Evolutionary conservation across 2,888 invertebrate species (phyloP).

Genomic region (Lycophotia porphyrea): DNA sequence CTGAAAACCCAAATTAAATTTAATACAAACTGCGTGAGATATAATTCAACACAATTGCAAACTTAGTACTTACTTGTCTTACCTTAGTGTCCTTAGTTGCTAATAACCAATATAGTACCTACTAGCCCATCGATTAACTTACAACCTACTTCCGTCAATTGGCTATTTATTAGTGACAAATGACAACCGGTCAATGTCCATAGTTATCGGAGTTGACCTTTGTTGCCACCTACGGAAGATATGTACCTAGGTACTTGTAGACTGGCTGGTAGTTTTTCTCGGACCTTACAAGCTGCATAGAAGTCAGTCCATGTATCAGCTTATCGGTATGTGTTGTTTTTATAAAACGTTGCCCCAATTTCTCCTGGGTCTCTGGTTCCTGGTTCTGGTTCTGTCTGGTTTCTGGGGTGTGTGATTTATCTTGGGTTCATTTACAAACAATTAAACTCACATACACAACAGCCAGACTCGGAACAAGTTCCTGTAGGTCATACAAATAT

Average conservation of each 20-base stretch:
- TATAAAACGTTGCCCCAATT: too few relatives aligned
- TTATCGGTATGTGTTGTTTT: background rate
- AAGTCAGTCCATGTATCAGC: background rate
- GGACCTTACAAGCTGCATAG: background rate
- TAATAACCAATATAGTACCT: background rate
- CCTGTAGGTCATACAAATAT: background rate
- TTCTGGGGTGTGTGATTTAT: too few relatives aligned
- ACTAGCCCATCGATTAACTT: background rate
- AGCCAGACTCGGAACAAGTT: too few relatives aligned
- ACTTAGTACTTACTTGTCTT: background rate
- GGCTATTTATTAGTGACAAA: slow-evolving; percentile 1
- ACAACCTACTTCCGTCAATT: slow-evolving; percentile 30
- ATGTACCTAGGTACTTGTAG: background rate
- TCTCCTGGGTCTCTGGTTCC: too few relatives aligned
- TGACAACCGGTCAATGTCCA: slow-evolving; percentile 10
- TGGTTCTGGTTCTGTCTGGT: too few relatives aligned
- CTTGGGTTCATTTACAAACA: too few relatives aligned
- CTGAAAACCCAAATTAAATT: background rate
- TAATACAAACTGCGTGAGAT: background rate
- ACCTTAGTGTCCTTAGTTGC: background rate
- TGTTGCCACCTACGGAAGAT: slow-evolving; percentile 10
- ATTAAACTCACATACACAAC: too few relatives aligned
- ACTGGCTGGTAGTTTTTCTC: background rate
- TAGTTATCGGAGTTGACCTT: slow-evolving; percentile 11
- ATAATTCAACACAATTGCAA: background rate